Conservation (phyloP, 2,888 invertebrate species). For the Hirtodrosophila alboralis region DNA sequence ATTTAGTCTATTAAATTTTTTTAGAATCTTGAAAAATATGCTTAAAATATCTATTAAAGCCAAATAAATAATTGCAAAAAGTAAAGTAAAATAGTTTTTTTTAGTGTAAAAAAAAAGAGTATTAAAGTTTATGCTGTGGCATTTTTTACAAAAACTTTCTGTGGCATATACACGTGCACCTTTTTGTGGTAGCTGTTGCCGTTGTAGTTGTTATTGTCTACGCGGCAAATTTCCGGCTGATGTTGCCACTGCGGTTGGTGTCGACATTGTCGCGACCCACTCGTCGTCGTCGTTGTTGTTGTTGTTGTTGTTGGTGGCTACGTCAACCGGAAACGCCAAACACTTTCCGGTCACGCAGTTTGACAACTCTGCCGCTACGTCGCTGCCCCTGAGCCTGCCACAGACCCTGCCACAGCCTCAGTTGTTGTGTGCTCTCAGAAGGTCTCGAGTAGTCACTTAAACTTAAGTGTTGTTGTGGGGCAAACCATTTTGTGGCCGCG, state of each 20-base stretch:
- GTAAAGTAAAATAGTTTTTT: neutral
- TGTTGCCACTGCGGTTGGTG: conserved; percentile 36
- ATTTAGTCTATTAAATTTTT: too few relatives aligned
- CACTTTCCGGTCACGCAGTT: conserved; percentile 76
- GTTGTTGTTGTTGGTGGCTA: conserved; percentile 58
- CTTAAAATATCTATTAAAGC: too few relatives aligned
- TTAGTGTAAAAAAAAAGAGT: neutral
- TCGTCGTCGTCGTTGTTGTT: too few relatives aligned
- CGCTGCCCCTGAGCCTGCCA: conserved; percentile 2
- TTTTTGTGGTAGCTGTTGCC: conserved; percentile 33
- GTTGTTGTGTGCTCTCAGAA: conserved; percentile 36
- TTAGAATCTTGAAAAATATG: too few relatives aligned
- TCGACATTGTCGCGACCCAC: conserved; percentile 18
- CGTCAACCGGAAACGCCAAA: conserved; percentile 66
- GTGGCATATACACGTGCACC: conserved; percentile 42
- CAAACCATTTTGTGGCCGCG: conserved; percentile 70
- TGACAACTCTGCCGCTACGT: conserved; percentile 22
- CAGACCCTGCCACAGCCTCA: neutral
- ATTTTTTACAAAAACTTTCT: conserved; percentile 20
- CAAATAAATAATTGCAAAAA: too few relatives aligned
- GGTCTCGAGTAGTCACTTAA: conserved; percentile 73
- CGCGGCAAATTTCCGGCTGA: conserved; percentile 56
- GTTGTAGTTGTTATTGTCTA: conserved; percentile 52
- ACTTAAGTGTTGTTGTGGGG: conserved; percentile 71
- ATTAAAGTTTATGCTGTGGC: conserved; percentile 22